Evolutionary conservation across 2,888 invertebrate genomes (phyloP).

Genomic region (Folsomia candida): DNA sequence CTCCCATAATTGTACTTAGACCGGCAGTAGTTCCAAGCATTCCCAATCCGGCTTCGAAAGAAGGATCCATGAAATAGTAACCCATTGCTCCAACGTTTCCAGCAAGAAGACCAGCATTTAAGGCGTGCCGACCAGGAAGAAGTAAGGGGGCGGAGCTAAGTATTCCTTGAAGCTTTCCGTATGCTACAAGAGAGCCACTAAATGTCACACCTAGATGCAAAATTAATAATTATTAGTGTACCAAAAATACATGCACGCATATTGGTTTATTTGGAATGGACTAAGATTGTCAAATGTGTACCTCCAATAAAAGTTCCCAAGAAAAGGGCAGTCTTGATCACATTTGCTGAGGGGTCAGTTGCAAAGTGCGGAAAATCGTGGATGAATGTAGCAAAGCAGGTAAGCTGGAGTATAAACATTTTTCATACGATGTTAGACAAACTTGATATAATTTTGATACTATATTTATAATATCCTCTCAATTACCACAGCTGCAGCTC

Average conservation of each 20-base stretch:
- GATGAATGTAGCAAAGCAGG: slow-evolving; percentile 79
- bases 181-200: slow-evolving; percentile 83
- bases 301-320: slow-evolving; percentile 58
- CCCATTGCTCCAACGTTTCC: slow-evolving; percentile 73
- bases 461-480: no score
- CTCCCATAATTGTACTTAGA: slow-evolving; percentile 69
- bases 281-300: no score
- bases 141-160: slow-evolving; percentile 76
- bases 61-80: slow-evolving; percentile 64
- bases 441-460: slow-evolving; percentile 64
- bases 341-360: slow-evolving; percentile 74
- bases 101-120: slow-evolving; percentile 69
- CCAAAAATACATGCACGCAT: neutral
- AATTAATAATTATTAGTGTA: neutral
- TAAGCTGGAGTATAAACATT: no score
- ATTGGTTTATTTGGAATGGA: slow-evolving; percentile 24
- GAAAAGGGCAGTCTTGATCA: slow-evolving; percentile 79
- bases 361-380: slow-evolving; percentile 80
- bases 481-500: slow-evolving; percentile 18
- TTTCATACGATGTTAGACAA: slow-evolving; percentile 82
- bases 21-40: slow-evolving; percentile 70
- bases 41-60: slow-evolving; percentile 67
- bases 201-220: slow-evolving; percentile 14
- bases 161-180: slow-evolving; percentile 79
- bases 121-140: slow-evolving; percentile 75